Evolutionary conservation across 2,888 invertebrate species (phyloP).

Genomic region (Temnothorax unifasciatus): DNA sequence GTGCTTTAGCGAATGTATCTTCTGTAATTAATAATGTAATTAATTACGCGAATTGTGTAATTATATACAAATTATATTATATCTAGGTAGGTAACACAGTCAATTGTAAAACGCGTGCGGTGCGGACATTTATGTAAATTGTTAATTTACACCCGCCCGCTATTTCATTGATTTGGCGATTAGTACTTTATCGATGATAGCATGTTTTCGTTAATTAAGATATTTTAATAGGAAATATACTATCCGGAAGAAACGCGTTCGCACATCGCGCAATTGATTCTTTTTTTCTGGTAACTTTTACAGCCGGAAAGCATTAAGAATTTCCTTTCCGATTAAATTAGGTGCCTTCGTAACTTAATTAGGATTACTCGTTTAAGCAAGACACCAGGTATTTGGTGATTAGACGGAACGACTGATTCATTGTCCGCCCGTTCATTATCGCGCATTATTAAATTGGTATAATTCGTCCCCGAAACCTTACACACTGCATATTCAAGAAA

Average conservation of each 20-base stretch:
- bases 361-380: constrained; percentile 15
- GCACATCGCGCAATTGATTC: constrained; percentile 5
- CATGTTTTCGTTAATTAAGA: constrained; percentile 16
- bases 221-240: not conserved
- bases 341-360: constrained; percentile 49
- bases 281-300: not conserved
- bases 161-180: constrained; percentile 9
- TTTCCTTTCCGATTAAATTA: constrained; percentile 32
- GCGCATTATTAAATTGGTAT: not conserved
- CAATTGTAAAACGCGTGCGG: constrained; percentile 22
- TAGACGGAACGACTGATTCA: constrained; percentile 12
- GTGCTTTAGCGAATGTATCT: constrained; percentile 40
- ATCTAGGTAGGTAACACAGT: constrained; percentile 31
- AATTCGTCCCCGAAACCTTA: not conserved
- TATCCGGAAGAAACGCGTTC: not conserved
- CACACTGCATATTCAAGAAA: constrained; percentile 1
- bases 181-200: constrained; percentile 21
- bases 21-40: constrained; percentile 32
- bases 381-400: constrained; percentile 11
- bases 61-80: constrained; percentile 13
- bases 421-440: constrained; percentile 18
- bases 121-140: not conserved
- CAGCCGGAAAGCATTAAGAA: not conserved
- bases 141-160: not conserved
- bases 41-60: constrained; percentile 24